Evolutionary conservation across 2,113 vertebrate genomes (phyloP).

Genomic region (Eudorcas thomsonii): DNA sequence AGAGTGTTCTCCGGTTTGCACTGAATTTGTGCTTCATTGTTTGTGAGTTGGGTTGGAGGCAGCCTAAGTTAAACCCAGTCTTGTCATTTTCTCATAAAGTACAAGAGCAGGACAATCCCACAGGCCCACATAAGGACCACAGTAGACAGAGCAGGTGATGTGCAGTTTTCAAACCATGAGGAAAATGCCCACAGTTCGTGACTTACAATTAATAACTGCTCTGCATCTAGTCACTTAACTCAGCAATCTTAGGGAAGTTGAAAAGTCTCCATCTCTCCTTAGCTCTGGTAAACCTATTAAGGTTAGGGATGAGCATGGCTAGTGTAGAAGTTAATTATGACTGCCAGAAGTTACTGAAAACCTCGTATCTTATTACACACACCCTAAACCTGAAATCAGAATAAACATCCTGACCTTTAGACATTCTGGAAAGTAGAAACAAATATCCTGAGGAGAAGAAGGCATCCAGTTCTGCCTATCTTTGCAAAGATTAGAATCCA

Average conservation of each 20-base stretch:
- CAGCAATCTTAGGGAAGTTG: not conserved
- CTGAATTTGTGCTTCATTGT: not conserved
- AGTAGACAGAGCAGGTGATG: not conserved
- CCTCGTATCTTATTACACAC: not conserved
- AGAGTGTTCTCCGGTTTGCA: not conserved
- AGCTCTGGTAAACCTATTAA: not conserved
- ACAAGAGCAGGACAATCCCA: not conserved
- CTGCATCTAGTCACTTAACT: not conserved
- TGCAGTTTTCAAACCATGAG: not conserved
- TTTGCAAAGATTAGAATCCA: not conserved
- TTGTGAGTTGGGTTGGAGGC: not conserved
- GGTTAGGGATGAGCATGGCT: not conserved
- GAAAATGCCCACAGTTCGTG: not conserved
- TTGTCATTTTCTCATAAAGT: slow-evolving; percentile 46
- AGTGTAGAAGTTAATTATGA: not conserved
- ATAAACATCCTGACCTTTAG: not conserved
- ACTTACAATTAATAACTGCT: slow-evolving; percentile 3
- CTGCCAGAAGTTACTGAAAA: not conserved
- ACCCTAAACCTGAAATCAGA: not conserved
- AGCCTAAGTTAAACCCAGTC: not conserved
- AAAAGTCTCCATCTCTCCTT: not conserved
- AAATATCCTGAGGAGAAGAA: not conserved
- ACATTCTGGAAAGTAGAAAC: not conserved
- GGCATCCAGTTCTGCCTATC: not conserved
- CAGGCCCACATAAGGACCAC: not conserved